These are phyloP conservation scores for Hemitrygon akajei DNA, from an alignment of 2,797 vertebrate genomes.

Conservation along the genomic window DNA sequence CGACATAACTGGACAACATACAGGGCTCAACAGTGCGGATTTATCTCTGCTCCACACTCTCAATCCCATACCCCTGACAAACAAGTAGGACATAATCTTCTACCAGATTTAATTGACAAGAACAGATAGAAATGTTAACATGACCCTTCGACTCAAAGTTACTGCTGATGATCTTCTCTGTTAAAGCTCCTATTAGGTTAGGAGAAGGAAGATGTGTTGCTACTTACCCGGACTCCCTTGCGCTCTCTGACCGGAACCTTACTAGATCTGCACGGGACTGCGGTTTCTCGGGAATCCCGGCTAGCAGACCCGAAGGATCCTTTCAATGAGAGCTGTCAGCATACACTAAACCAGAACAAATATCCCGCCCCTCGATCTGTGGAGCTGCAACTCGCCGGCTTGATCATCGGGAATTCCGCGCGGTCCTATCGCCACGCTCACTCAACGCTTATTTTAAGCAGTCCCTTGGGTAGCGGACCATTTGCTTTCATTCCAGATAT, in stretches of 20 bases:
- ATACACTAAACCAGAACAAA: not conserved
- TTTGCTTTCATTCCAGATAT: no score
- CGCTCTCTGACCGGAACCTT: not conserved
- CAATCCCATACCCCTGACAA: not conserved
- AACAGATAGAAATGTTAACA: no score
- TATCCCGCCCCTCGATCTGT: not conserved
- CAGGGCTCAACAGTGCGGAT: no score
- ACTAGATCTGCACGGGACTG: not conserved
- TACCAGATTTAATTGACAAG: not conserved
- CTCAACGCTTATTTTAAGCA: no score
- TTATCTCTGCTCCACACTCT: not conserved
- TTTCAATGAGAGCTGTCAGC: not conserved
- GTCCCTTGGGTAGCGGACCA: no score
- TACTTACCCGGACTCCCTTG: not conserved
- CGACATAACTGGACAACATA: no score
- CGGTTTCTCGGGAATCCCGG: no score
- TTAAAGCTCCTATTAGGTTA: not conserved
- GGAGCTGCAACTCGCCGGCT: not conserved
- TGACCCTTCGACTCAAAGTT: no score
- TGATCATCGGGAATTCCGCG: not conserved
- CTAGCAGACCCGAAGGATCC: not conserved
- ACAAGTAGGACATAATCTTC: not conserved
- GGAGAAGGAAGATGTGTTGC: not conserved
- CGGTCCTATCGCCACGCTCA: not conserved
- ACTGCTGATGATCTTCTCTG: not conserved